Evolutionary conservation across 2,888 invertebrate species (phyloP).

Genomic region (Allacma fusca): DNA sequence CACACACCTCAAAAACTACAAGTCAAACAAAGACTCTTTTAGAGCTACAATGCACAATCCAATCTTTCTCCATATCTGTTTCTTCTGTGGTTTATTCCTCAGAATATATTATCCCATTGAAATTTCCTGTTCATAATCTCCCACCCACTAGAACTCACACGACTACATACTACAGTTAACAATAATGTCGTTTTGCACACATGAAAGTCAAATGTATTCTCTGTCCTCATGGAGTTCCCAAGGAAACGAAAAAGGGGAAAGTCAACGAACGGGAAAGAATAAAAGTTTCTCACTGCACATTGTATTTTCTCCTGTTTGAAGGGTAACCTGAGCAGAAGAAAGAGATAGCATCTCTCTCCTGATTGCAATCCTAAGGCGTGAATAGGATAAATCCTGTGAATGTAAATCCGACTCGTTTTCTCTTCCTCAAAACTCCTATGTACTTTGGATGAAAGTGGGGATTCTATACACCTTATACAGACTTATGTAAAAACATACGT

Average conservation of each 20-base stretch:
- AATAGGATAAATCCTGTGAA: not conserved
- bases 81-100: not conserved
- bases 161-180: not conserved
- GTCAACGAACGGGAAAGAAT: not conserved
- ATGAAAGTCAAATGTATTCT: not conserved
- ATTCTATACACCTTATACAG: too few relatives aligned
- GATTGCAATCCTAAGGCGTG: slow-evolving; percentile 3
- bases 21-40: not conserved
- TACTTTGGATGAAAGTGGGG: not conserved
- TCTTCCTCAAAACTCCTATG: not conserved
- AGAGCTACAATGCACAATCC: not conserved
- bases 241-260: not conserved
- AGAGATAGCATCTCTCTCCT: slow-evolving; percentile 3
- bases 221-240: not conserved
- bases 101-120: not conserved
- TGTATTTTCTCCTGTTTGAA: not conserved
- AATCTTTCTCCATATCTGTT: not conserved
- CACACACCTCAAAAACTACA: not conserved
- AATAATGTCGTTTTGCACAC: not conserved
- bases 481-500: too few relatives aligned
- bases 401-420: not conserved
- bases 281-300: not conserved
- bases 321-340: not conserved
- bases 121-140: not conserved
- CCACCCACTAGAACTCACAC: too few relatives aligned